Base-by-base conservation (phyloP, 2,888 invertebrate genomes). In the Automeris io region DNA sequence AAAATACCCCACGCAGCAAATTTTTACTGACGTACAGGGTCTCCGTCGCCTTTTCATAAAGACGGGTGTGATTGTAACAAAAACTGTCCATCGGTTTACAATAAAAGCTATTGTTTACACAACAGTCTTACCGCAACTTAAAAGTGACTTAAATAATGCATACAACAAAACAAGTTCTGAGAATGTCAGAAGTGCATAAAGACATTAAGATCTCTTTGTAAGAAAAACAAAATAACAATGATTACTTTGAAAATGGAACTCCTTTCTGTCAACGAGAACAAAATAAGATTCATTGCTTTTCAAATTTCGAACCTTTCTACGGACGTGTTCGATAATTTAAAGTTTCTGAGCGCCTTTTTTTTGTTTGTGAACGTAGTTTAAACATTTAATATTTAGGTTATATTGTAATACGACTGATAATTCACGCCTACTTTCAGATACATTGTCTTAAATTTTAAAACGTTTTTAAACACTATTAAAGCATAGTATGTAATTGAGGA, bases 241-340 rank as follows among this genome's bases (percentile, higher is more conserved):
- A 72, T 69, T 58, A 59, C 49, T 54, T 61, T 53, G 51, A 64
- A 65, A 56, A 56, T 49, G 45, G 49, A 46, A 54, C 56, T 29
- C 29, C 29, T 45, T 49, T 46, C 52, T 57, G 49, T 58, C 50
- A 47, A 42, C 50, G 45, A 37, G 37, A 31, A 43, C 52, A 47
- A 51, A 47, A 43, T 12, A 18, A 48, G 49, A 61, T 65, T 61
- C 61, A 63, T 56, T 52, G 42, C 40, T 43, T 49, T 58, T 51
- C 46, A 42, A 46, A 57, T 50, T 46, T 54, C 43, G 42, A 57
- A 49, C 16, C 43, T 43, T 48, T 55, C 49, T 57, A 49, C 43
- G 49, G 39, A 38, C 44, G 43, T 38, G 40, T 44, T 44, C 25
- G 26, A 37, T 49, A 46, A 57, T 58, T 61, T 62, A n/a, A n/a